These are phyloP conservation scores for Echeneis naucrates DNA, from an alignment of 2,797 vertebrate genomes.

Conservation along the genomic window DNA sequence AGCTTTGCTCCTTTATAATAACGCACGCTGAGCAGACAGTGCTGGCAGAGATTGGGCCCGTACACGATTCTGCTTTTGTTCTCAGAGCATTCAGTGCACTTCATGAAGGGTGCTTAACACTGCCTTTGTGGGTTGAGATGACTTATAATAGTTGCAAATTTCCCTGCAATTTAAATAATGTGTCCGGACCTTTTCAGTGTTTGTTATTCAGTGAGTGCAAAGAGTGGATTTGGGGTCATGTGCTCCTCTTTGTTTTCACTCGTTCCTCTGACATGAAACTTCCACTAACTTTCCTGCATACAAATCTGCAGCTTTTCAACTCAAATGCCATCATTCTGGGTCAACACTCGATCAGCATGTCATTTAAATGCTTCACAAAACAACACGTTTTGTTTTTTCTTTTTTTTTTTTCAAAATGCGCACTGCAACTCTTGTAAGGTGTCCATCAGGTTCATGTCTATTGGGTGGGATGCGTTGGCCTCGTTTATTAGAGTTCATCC, in stretches of 20 bases:
- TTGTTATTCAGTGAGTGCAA: slow-evolving; percentile 63
- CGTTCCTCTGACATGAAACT: slow-evolving; percentile 60
- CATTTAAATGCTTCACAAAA: slow-evolving; percentile 35
- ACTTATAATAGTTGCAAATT: slow-evolving; percentile 83
- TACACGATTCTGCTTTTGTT: slow-evolving; percentile 67
- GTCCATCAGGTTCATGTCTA: no score
- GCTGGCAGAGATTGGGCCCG: slow-evolving; percentile 47
- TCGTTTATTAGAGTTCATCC: slow-evolving; percentile 13
- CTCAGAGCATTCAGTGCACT: slow-evolving; percentile 64
- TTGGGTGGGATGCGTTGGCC: slow-evolving; percentile 9
- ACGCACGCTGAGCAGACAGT: slow-evolving; percentile 41
- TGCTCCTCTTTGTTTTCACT: slow-evolving; percentile 63
- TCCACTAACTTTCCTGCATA: slow-evolving; percentile 61
- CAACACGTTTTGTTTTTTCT: slow-evolving; percentile 43
- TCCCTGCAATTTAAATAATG: slow-evolving; percentile 79
- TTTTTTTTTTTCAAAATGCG: slow-evolving; percentile 36
- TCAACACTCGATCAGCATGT: slow-evolving; percentile 35
- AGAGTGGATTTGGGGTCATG: slow-evolving; percentile 67
- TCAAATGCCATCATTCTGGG: slow-evolving; percentile 58
- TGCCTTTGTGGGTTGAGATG: slow-evolving; percentile 75
- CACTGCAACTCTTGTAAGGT: not conserved
- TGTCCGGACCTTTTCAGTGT: slow-evolving; percentile 68
- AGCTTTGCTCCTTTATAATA: slow-evolving; percentile 36
- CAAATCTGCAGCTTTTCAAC: slow-evolving; percentile 63
- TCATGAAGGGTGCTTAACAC: slow-evolving; percentile 74